These are phyloP conservation scores for Mythimna vitellina DNA, from an alignment of 2,888 invertebrate genomes.

Conservation along the genomic window DNA sequence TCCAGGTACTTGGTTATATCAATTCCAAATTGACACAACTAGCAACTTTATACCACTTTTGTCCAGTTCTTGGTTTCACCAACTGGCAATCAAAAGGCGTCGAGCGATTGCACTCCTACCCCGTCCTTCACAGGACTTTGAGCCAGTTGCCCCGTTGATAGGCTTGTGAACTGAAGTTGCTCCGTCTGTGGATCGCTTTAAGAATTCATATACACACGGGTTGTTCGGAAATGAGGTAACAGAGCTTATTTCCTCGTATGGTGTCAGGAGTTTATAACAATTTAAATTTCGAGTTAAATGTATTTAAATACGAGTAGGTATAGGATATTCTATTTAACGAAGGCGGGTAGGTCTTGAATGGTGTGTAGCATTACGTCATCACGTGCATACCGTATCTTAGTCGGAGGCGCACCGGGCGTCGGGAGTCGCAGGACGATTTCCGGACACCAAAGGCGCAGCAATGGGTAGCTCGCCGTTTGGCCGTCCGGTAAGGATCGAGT, in stretches of 20 bases:
- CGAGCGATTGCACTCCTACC: neutral
- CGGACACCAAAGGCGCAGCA: too few species aligned
- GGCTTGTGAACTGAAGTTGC: neutral
- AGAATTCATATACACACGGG: slow-evolving; percentile 18
- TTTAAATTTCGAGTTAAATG: slow-evolving; percentile 24
- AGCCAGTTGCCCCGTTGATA: neutral
- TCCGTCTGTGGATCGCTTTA: neutral
- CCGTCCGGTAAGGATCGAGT: too few species aligned
- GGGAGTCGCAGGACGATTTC: too few species aligned
- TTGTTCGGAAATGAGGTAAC: slow-evolving; percentile 35
- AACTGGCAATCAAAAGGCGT: neutral
- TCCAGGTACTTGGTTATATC: neutral
- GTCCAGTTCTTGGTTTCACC: neutral
- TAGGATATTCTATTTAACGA: too few species aligned
- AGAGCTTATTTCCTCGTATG: slow-evolving; percentile 27
- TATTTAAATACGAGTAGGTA: neutral
- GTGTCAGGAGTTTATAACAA: slow-evolving; percentile 23
- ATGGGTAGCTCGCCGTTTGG: too few species aligned
- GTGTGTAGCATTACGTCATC: too few species aligned
- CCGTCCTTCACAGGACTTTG: neutral
- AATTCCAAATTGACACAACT: neutral
- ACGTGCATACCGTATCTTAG: too few species aligned
- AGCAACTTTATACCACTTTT: neutral
- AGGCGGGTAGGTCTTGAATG: too few species aligned
- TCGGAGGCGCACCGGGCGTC: too few species aligned